These are phyloP conservation scores for Polyploca ridens DNA, from an alignment of 2,888 invertebrate genomes.

Conservation along the genomic window DNA sequence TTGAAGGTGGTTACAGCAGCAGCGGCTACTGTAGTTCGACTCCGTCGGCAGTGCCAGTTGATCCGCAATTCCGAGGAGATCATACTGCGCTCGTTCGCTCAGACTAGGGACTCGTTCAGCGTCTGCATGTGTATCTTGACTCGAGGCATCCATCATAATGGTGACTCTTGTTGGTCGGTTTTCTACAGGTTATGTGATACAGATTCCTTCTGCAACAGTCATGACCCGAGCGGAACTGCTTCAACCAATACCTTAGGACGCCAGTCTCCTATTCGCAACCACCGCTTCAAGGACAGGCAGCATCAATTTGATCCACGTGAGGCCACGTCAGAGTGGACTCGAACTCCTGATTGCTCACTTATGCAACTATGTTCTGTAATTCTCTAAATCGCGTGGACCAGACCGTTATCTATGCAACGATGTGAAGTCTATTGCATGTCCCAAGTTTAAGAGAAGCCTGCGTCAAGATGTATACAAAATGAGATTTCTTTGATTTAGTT, in stretches of 20 bases:
- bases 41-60: no score
- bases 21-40: no score
- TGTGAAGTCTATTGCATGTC: no score
- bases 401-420: neutral
- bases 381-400: neutral
- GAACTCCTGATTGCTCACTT: neutral
- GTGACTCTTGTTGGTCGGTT: neutral
- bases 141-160: neutral
- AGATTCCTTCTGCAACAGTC: neutral
- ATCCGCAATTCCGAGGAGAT: no score
- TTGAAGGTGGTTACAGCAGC: no score
- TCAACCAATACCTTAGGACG: neutral
- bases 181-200: neutral
- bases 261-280: neutral
- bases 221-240: neutral
- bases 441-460: no score
- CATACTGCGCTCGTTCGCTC: no score
- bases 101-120: no score
- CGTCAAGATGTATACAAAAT: no score
- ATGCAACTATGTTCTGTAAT: neutral
- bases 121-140: neutral
- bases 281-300: no score
- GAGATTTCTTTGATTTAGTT: no score
- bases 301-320: neutral
- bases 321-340: neutral